Evolutionary conservation across 2,113 vertebrate genomes (phyloP), one percentile per base, ranked within the genome.

Genomic region (Nesospiza acunhae): DNA sequence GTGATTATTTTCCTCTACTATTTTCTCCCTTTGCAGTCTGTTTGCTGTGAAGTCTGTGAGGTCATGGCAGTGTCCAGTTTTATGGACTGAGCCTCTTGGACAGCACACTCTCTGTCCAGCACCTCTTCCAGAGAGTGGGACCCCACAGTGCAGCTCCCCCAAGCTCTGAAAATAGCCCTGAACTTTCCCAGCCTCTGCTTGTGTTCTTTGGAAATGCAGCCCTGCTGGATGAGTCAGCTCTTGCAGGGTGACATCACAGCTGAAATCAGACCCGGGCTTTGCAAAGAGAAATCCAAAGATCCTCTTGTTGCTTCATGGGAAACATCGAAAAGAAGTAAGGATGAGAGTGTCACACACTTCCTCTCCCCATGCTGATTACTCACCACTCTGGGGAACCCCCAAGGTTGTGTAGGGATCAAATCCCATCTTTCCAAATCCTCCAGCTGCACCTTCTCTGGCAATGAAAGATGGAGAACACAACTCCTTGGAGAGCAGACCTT

Each of bases 161-260:
- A 4, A 55, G 60, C 64, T 74, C 92, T 74, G 72, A 86, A 90
- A 97, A 96, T 92, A 94, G 79, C 75, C 82, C 72, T 93, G 79
- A 95, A 90, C 96, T 96, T 97, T 96, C 90, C 96, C 93, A 97
- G 87, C 84, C 74, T 91, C 87, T 91, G 84, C 66, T 19, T 93
- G 74, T 85, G 78, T 77, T 96, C 84, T 84, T 91, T 92, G 93
- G 94, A 96, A 88, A 91, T 14, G 26, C 31, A 91, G 55, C 73
- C 84, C 68, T 84, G 80, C 31, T n/a, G 89, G 77, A 49, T 95
- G 93, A 94, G 87, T 93, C 95, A 96, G 95, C 91, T 77, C 56
- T 74, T 63, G 75, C 1, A 6, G 73, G 84, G 59, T 93, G 93
- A 96, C 55, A 89, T 94, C 5, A 9, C 64, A 74, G 77, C 80